Percentiles rank a stretch among this genome's conserved stretches.
Conservation (phyloP, 1,140 invertebrate species). For the Harpegnathos saltator region DNA sequence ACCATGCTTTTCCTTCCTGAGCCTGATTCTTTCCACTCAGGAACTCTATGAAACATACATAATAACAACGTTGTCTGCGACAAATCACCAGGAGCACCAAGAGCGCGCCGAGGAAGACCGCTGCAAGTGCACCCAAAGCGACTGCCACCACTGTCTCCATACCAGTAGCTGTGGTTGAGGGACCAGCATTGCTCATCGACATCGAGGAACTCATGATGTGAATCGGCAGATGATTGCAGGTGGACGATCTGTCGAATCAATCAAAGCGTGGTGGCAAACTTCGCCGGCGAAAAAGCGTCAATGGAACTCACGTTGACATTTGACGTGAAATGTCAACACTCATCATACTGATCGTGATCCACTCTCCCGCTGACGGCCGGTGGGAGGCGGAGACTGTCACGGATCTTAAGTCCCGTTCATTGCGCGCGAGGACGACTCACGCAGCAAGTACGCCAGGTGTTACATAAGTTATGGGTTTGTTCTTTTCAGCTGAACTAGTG, state of each 20-base stretch:
- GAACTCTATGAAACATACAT: constrained; percentile 73
- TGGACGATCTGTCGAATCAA: not conserved
- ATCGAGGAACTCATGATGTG: constrained; percentile 81
- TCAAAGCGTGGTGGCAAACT: not conserved
- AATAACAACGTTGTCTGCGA: constrained; percentile 85
- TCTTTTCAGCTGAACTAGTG: no score
- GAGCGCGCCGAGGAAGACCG: constrained; percentile 89
- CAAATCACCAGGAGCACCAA: constrained; percentile 89
- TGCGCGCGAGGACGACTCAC: not conserved
- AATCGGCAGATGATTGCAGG: not conserved
- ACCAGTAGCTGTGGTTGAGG: constrained; percentile 77
- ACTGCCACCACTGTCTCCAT: constrained; percentile 90
- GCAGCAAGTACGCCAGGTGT: not conserved
- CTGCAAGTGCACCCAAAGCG: constrained; percentile 88
- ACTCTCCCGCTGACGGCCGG: constrained; percentile 64
- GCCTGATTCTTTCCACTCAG: no score
- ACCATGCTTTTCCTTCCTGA: not conserved
- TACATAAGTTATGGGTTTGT: no score
- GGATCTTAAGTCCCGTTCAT: constrained; percentile 70
- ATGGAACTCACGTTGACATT: constrained; percentile 26
- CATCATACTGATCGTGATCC: constrained; percentile 26
- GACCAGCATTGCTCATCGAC: constrained; percentile 78
- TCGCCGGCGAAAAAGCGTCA: not conserved
- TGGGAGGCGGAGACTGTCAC: constrained; percentile 79
- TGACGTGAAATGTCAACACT: constrained; percentile 56